Evolutionary conservation across 2,888 invertebrate genomes (phyloP).

Genomic region (Priocnemis perturbator): DNA sequence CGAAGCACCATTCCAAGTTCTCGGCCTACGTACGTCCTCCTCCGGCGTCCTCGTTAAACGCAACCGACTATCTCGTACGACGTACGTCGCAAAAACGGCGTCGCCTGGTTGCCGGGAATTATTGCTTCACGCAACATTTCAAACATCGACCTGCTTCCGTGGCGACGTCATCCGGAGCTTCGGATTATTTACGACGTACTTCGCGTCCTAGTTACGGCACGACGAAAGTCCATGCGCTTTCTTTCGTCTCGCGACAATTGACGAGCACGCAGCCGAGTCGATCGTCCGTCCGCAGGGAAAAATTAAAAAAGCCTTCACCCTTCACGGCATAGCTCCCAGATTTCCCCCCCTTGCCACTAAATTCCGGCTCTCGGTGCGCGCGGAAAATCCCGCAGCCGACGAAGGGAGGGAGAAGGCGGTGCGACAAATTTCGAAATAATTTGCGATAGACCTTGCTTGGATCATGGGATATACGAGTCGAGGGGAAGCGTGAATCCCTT

Average conservation of each 20-base stretch:
- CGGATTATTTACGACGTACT: slow-evolving; percentile 17
- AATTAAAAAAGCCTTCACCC: too few relatives aligned
- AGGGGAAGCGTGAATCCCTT: slow-evolving; percentile 56
- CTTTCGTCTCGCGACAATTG: neutral
- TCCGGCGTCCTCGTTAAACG: too few relatives aligned
- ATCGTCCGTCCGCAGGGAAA: neutral
- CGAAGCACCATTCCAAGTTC: too few relatives aligned
- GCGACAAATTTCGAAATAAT: slow-evolving; percentile 38
- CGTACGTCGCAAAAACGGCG: too few relatives aligned
- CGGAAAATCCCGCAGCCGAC: neutral
- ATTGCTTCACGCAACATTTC: slow-evolving; percentile 5
- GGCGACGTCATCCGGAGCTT: neutral
- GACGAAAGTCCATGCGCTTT: neutral
- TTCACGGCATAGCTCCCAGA: too few relatives aligned
- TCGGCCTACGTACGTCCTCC: too few relatives aligned
- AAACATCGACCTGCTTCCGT: slow-evolving; percentile 9
- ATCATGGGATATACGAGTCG: slow-evolving; percentile 55
- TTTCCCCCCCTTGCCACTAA: too few relatives aligned
- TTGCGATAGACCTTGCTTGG: slow-evolving; percentile 56
- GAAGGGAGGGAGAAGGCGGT: slow-evolving; percentile 19
- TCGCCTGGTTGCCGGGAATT: too few relatives aligned
- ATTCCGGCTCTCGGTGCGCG: too few relatives aligned
- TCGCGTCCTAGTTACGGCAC: slow-evolving; percentile 5
- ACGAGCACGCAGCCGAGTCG: slow-evolving; percentile 17
- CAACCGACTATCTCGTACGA: too few relatives aligned